Base-by-base conservation (phyloP, 2,888 invertebrate genomes). In the Volucella bombylans region DNA sequence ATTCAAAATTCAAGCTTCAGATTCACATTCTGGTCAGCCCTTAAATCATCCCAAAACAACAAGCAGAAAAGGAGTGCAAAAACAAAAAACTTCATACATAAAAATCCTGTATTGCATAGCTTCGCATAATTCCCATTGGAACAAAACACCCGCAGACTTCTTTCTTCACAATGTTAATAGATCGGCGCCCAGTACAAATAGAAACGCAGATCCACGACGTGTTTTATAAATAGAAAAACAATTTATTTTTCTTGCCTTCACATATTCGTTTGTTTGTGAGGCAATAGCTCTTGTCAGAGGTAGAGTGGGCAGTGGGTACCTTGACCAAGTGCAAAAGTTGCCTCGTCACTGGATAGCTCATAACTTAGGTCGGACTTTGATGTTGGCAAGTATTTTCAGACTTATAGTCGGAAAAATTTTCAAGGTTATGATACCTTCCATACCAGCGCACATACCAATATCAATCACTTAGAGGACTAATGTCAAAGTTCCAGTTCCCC, bases 161-260 rank as follows among this genome's bases (percentile, higher is more conserved):
- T 59, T 11, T 15, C 10, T 59, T 14, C 55, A 12, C 10, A 12
- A 12, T 3, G 11, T 6, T 14, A 14, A 10, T 31, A 41, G 41
- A 43, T 11, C 18, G 23, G n/a, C 15, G 49, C n/a, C 41, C 41
- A 47, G n/a, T 38, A 38, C 9, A 47, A 64, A 49, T 38, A 8
- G 2, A 14, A 9, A 31, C 12, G 18, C 47, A 18, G 39, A 23
- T 10, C 14, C 15, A 9, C 11, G 49, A 41, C n/a, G 23, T 12
- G 8, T 8, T 59, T 61, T 61, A 71, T 50, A 71, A 71, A 71
- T 71, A 71, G 71, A 61, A 9, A 47, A 38, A 31, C 15, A 38
- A 49, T 59, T 23, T 41, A 39, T 23, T 50, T 15, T 39, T 49
- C 1, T 31, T 31, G 4, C 31, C 2, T 31, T 4, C 31, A 49